Base-by-base conservation (phyloP, 2,888 invertebrate genomes). In the Eristalis intricaria region DNA sequence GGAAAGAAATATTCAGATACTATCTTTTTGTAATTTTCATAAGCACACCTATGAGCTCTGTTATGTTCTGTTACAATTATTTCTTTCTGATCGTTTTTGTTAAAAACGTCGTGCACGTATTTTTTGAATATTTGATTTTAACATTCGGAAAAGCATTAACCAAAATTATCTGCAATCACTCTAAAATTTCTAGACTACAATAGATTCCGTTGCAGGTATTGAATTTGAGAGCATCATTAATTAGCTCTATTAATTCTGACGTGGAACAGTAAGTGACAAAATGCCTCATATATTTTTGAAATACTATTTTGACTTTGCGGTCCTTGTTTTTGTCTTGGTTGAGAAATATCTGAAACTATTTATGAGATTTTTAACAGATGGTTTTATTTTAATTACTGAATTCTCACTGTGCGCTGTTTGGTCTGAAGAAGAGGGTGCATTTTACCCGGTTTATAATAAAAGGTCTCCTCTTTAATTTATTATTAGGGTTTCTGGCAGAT, bases 31-130 rank as follows among this genome's bases (percentile, higher is more conserved):
- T 56, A 56, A 56, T 77, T 81, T 38, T 82, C 78, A 19, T 32
- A 2, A 15, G 71, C 23, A 60, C 74, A 74, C 22, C 83, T 81
- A 50, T 76, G 64, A 23, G 78, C 74, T 50, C 70, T 61, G 26
- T 64, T 74, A 32, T 50, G 65, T 70, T n/a, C n/a, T n/a, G n/a
- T n/a, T n/a, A n/a, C n/a, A n/a, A n/a, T n/a, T n/a, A n/a, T n/a
- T 11, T 64, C 40, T 15, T 61, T 26, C 23, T 84, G 74, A 15
- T 83, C 65, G 8, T 70, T 50, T 29, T 26, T 32, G n/a, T 64
- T 69, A 19, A 58, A 66, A 8, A 56, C 64, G 35, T 32, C 64
- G 13, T 56, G 32, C 1, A 64, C 32, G n/a, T n/a, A n/a, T 64
- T 64, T 13, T 64, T 64, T 64, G 32, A 15, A 32, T 64, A 64